Base-by-base conservation (phyloP, 1,140 invertebrate genomes). In the Drosophila persimilis region DNA sequence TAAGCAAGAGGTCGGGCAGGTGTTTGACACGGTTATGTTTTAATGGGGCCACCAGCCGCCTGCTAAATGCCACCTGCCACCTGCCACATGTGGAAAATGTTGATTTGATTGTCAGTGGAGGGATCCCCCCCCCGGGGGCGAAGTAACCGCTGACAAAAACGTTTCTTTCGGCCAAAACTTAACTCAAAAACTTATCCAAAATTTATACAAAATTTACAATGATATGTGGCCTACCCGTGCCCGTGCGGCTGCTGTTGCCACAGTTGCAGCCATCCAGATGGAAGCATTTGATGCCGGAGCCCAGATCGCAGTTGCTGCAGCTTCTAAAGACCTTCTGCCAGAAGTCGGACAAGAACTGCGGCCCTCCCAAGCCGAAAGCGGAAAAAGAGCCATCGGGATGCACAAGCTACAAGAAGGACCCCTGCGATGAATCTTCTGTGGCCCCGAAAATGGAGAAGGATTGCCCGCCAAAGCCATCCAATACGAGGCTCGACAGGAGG, bases 1-100 rank as follows among this genome's bases (percentile, higher is more conserved):
- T 72, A 52, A 72, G 50, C 47, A 47, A 41, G 26, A 66, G 58
- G 58, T n/a, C 24, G 24, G 31, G 31, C 39, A 45, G 72, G 55
- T 78, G 74, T 73, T 77, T 73, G 54, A 79, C 76, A 79, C 70
- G 60, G 77, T 81, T 77, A 69, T 66, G 56, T 71, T 73, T 83
- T 81, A 67, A 70, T 71, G 66, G 56, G 56, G 54, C 45, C 62
- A 69, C 76, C 66, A 62, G 76, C 77, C 29, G 8, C 29, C 2
- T 1, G 20, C 20, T 2, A 20, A 20, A 20, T 5, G 35, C 35
- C 35, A 39, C 11, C 3, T 13, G 35, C 3, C 3, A 35, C 8
- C 8, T 4, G 31, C 35, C 11, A 39, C 31, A 31, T 9, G 31
- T 31, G 15, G 43, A 35, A 66, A 77, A 61, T 72, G 66, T 31